These are phyloP conservation scores for Gambelia wislizenii DNA, from an alignment of 2,797 vertebrate genomes.

Conservation along the genomic window DNA sequence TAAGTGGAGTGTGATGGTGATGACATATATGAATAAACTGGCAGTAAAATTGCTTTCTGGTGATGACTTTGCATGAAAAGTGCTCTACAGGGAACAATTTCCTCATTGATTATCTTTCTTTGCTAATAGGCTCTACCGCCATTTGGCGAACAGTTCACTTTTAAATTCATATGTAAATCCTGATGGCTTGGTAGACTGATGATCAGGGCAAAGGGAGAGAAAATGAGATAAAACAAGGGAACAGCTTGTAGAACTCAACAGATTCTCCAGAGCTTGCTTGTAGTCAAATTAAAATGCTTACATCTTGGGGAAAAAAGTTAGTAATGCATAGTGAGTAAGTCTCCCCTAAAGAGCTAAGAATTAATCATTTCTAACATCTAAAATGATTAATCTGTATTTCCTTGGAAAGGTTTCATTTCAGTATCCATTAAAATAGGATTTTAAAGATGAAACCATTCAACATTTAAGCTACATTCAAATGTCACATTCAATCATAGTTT, in stretches of 20 bases:
- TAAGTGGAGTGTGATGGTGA: conserved; percentile 47
- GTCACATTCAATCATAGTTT: neutral
- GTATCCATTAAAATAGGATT: neutral
- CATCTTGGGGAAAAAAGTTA: conserved; percentile 38
- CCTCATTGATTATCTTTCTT: conserved; percentile 89
- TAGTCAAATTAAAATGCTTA: conserved; percentile 52
- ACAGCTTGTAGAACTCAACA: conserved; percentile 71
- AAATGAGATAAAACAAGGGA: conserved; percentile 62
- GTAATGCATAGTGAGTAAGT: conserved; percentile 22
- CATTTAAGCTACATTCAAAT: neutral
- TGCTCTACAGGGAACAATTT: conserved; percentile 81
- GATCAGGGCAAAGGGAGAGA: conserved; percentile 54
- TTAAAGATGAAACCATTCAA: neutral
- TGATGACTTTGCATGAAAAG: conserved; percentile 84
- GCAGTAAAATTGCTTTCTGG: conserved; percentile 79
- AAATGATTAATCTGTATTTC: neutral
- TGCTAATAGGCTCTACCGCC: conserved; percentile 86
- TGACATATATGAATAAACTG: conserved; percentile 10
- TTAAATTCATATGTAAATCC: conserved; percentile 78
- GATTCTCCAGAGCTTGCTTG: conserved; percentile 55
- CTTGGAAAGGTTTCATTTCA: neutral
- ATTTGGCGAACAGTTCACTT: conserved; percentile 75
- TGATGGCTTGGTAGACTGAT: conserved; percentile 64
- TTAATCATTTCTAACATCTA: conserved; percentile 20
- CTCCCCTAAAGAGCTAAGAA: conserved; percentile 27